Conservation (phyloP, 2,113 vertebrate genomes). For the Sapayoa aenigma region DNA sequence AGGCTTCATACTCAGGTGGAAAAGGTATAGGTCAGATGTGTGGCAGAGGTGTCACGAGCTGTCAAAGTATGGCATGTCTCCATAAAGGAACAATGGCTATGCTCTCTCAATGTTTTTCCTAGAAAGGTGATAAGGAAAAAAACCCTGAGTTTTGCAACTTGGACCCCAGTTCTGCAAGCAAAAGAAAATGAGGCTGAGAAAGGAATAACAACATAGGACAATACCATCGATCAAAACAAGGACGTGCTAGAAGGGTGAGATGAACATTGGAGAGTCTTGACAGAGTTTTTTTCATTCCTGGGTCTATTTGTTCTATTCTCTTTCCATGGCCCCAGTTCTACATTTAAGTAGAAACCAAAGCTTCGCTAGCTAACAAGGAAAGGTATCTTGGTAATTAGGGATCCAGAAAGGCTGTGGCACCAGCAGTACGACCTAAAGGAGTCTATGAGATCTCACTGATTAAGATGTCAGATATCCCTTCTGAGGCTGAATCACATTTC, state of each 20-base stretch:
- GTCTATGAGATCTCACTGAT: not conserved
- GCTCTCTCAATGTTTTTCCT: not conserved
- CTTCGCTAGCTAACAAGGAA: not conserved
- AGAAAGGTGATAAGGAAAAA: not conserved
- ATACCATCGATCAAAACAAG: not conserved
- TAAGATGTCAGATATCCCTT: not conserved
- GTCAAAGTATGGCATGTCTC: not conserved
- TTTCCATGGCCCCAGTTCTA: not conserved
- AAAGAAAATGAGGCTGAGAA: not conserved
- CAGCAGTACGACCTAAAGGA: not conserved
- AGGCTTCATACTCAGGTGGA: not conserved
- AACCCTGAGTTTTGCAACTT: not conserved
- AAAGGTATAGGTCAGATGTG: not conserved
- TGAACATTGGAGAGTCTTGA: not conserved
- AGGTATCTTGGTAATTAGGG: not conserved
- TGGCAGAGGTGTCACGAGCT: not conserved
- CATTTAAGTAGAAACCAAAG: not conserved
- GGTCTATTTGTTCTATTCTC: not conserved
- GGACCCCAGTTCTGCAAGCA: not conserved
- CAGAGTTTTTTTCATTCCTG: not conserved
- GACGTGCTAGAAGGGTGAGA: not conserved
- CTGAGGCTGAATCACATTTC: not conserved
- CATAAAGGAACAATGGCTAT: accelerated
- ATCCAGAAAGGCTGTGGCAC: not conserved
- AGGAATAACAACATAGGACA: not conserved